Percentiles rank a stretch among this genome's conserved stretches.
These are phyloP conservation scores for Protonibea diacanthus DNA, from an alignment of 2,797 vertebrate species.

Conservation along the genomic window DNA sequence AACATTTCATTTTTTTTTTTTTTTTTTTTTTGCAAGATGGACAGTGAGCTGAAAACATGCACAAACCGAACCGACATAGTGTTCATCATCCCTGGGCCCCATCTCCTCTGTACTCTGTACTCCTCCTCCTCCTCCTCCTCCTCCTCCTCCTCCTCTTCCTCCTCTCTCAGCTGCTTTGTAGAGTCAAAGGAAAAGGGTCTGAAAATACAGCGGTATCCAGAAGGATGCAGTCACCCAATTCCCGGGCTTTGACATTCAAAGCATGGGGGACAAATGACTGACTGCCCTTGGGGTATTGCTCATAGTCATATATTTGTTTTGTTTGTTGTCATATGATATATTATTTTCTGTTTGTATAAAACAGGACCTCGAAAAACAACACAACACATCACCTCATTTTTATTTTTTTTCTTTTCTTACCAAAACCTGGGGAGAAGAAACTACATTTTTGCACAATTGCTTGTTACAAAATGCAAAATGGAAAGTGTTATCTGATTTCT, in stretches of 20 bases:
- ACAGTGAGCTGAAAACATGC: conserved; percentile 75
- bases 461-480: conserved; percentile 62
- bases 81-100: conserved; percentile 61
- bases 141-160: conserved; percentile 23
- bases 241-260: conserved; percentile 86
- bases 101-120: conserved; percentile 9
- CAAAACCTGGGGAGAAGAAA: conserved; percentile 91
- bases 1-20: conserved; percentile 65
- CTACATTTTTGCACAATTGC: conserved; percentile 83
- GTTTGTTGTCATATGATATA: conserved; percentile 85
- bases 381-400: conserved; percentile 91
- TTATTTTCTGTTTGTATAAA: conserved; percentile 91
- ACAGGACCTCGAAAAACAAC: conserved; percentile 90
- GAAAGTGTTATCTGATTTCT: conserved; percentile 23
- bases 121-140: conserved; percentile 17
- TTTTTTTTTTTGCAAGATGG: conserved; percentile 52
- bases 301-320: conserved; percentile 78
- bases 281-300: conserved; percentile 74
- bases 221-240: conserved; percentile 60
- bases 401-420: conserved; percentile 84
- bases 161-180: conserved; percentile 81
- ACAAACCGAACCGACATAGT: conserved; percentile 72
- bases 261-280: conserved; percentile 63
- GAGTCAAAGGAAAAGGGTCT: conserved; percentile 83
- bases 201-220: conserved; percentile 67